Percentiles rank a stretch among this genome's conserved stretches.
These are phyloP conservation scores for Lepilemur ruficaudatus DNA, from an alignment of 2,797 vertebrate genomes.

Conservation along the genomic window DNA sequence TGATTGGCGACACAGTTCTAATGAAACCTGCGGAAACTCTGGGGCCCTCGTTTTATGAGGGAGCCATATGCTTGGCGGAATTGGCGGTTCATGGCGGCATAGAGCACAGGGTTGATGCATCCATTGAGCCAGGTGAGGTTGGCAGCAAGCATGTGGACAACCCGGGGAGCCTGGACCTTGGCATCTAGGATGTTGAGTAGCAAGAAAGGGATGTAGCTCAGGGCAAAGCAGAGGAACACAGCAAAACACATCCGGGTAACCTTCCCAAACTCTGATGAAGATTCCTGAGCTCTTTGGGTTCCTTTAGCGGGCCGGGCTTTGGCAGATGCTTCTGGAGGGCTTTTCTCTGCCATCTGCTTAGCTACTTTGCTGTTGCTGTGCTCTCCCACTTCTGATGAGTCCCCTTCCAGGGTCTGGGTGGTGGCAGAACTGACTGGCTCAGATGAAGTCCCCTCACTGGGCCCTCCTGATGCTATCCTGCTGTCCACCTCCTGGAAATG, in stretches of 20 bases:
- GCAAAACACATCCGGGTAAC: constrained; percentile 93
- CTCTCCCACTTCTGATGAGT: background rate
- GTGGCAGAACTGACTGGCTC: constrained; percentile 52
- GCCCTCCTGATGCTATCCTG: constrained; percentile 79
- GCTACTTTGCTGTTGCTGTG: background rate
- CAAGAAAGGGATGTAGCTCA: constrained; percentile 91
- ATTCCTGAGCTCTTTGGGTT: constrained; percentile 77
- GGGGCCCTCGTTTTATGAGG: constrained; percentile 80
- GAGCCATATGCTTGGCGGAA: constrained; percentile 89
- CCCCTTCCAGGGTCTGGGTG: constrained; percentile 62
- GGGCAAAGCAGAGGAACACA: constrained; percentile 91
- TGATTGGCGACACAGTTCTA: constrained; percentile 1
- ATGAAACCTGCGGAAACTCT: constrained; percentile 34
- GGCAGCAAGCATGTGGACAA: constrained; percentile 90
- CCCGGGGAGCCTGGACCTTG: constrained; percentile 84
- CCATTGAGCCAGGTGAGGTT: constrained; percentile 95
- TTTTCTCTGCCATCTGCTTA: background rate
- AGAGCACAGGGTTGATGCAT: constrained; percentile 93
- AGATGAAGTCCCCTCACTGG: constrained; percentile 25
- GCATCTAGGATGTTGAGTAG: constrained; percentile 90
- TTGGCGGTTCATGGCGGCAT: constrained; percentile 92
- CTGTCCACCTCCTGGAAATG: constrained; percentile 78
- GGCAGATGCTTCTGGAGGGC: background rate
- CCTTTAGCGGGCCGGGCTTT: background rate
- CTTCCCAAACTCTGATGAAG: constrained; percentile 87